Percentiles rank a stretch among this genome's conserved stretches.
phyloP scores from a whole-genome alignment of 1,140 invertebrate species.

The Scaptomyza graminum region DNA sequence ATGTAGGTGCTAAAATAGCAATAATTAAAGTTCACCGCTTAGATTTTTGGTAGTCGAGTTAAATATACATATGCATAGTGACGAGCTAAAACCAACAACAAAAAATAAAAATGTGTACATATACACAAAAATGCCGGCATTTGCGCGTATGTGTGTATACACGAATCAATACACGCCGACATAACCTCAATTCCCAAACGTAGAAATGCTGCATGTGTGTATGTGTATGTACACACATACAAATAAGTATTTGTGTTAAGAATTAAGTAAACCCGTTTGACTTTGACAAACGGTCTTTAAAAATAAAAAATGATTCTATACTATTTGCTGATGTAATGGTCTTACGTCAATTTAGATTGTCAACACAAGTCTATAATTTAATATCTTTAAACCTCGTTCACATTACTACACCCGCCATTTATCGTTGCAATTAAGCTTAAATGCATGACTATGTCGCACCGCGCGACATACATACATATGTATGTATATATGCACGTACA shows the following conservation, averaged over 20 bases:
- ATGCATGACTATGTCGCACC: conserved; percentile 9
- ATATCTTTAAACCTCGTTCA: conserved; percentile 18
- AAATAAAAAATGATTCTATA: conserved; percentile 55
- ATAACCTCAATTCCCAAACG: conserved; percentile 43
- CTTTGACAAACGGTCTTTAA: conserved; percentile 62
- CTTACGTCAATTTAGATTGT: conserved; percentile 48
- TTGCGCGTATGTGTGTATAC: conserved; percentile 19
- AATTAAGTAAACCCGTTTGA: conserved; percentile 70
- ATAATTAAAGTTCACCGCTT: conserved; percentile 34
- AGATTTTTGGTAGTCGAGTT: conserved; percentile 40
- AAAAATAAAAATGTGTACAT: conserved; percentile 4
- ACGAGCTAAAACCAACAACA: conserved; percentile 4
- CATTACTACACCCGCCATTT: conserved; percentile 17
- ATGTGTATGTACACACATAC: background rate
- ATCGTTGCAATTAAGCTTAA: conserved; percentile 24
- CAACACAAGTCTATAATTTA: conserved; percentile 40
- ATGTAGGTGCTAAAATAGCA: conserved; percentile 29
- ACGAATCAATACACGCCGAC: conserved; percentile 44
- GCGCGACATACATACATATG: background rate
- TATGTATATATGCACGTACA: too few relatives aligned
- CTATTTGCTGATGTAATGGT: conserved; percentile 68
- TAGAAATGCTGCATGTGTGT: conserved; percentile 18
- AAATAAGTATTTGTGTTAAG: conserved; percentile 23
- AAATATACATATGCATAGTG: conserved; percentile 22
- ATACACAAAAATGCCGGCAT: conserved; percentile 36